Conservation (phyloP, 2,888 invertebrate species). For the Marasmarcha lunaedactyla region DNA sequence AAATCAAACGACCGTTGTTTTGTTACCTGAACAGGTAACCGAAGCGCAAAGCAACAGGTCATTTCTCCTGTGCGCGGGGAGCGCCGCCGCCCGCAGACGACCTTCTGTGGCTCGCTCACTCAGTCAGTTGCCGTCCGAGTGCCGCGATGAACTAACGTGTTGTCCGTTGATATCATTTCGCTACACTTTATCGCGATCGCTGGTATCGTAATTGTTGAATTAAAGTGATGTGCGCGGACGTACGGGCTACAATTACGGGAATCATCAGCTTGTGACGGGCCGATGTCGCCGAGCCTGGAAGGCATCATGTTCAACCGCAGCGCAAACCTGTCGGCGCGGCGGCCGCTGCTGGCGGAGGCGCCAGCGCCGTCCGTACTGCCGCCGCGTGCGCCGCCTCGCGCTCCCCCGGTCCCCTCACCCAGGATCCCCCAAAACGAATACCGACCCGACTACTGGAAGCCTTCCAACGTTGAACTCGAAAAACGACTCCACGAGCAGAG, state of each 20-base stretch:
- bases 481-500: conserved; percentile 50
- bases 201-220: conserved; percentile 20
- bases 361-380: conserved; percentile 56
- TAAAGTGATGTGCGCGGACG: conserved; percentile 58
- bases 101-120: no score
- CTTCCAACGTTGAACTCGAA: conserved; percentile 62
- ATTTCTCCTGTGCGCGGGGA: conserved; percentile 48
- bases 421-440: conserved; percentile 36
- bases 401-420: conserved; percentile 17
- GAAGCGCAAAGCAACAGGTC: conserved; percentile 60
- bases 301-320: conserved; percentile 66
- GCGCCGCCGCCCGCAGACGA: conserved; percentile 16
- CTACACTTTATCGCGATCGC: conserved; percentile 34
- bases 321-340: conserved; percentile 58
- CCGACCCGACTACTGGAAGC: conserved; percentile 57
- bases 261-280: conserved; percentile 45
- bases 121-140: conserved; percentile 38
- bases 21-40: conserved; percentile 53
- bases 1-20: conserved; percentile 38
- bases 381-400: conserved; percentile 50
- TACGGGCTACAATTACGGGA: conserved; percentile 33
- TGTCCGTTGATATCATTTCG: conserved; percentile 13
- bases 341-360: conserved; percentile 61
- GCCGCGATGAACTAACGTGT: conserved; percentile 23
- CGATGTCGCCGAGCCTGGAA: conserved; percentile 65